Evolutionary conservation across 2,797 vertebrate genomes (phyloP).

Genomic region (Sylvia borin): DNA sequence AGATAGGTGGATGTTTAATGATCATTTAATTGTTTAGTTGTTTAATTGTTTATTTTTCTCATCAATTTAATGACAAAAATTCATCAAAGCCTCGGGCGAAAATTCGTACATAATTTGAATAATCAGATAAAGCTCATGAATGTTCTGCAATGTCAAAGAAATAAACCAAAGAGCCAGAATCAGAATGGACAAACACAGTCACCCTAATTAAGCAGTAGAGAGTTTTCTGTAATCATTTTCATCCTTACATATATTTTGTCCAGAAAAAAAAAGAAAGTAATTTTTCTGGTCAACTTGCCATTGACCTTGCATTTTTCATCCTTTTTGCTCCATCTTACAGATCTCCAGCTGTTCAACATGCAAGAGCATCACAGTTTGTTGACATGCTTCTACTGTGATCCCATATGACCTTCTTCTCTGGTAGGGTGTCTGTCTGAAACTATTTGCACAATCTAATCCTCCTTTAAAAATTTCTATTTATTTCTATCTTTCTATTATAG

Average conservation of each 20-base stretch:
- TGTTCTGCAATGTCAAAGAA: background rate
- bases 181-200: background rate
- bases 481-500: background rate
- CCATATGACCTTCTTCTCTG: background rate
- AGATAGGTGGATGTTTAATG: background rate
- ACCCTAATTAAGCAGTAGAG: background rate
- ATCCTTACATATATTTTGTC: background rate
- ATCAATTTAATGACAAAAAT: background rate
- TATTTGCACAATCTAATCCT: background rate
- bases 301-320: background rate
- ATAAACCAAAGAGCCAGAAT: background rate
- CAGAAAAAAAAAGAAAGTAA: background rate
- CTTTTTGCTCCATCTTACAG: background rate
- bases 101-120: background rate
- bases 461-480: background rate
- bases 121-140: background rate
- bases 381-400: background rate
- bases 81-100: background rate
- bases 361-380: background rate
- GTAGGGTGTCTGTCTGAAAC: background rate
- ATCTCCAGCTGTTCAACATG: background rate
- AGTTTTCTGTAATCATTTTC: rapidly evolving
- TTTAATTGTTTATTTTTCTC: background rate
- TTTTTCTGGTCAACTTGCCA: background rate
- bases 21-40: background rate